Evolutionary conservation across 2,113 vertebrate species (phyloP).

Genomic region (Oenanthe oenanthe): DNA sequence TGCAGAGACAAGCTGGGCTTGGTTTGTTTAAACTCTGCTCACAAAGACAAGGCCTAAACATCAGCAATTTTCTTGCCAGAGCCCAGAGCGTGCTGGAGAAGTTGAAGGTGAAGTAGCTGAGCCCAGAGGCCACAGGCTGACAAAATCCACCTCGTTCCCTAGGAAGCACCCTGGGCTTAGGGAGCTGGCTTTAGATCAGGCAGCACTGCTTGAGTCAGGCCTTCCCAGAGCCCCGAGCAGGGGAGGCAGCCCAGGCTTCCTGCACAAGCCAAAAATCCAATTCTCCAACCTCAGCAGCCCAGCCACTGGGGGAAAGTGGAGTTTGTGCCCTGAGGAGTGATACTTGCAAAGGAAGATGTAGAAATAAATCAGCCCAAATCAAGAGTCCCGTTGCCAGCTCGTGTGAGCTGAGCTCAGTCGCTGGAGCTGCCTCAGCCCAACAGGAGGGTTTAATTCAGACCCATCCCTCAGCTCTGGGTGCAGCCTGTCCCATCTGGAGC

Average conservation of each 20-base stretch:
- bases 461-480: background rate
- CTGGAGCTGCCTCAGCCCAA: background rate
- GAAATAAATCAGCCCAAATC: background rate
- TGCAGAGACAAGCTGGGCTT: background rate
- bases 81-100: background rate
- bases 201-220: background rate
- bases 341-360: background rate
- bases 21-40: background rate
- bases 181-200: background rate
- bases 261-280: background rate
- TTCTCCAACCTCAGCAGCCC: background rate
- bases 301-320: background rate
- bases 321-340: background rate
- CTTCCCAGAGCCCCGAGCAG: background rate
- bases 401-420: background rate
- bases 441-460: background rate
- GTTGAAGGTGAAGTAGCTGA: background rate
- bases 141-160: background rate
- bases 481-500: background rate
- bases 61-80: background rate
- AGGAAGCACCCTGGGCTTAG: background rate
- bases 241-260: background rate
- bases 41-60: background rate
- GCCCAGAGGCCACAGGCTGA: background rate
- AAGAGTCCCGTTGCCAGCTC: rapidly evolving